A percentile compares a stretch with the other conserved stretches of the same genome.
These are phyloP conservation scores for Chrysolina americana DNA, from an alignment of 2,888 invertebrate species.

Conservation along the genomic window DNA sequence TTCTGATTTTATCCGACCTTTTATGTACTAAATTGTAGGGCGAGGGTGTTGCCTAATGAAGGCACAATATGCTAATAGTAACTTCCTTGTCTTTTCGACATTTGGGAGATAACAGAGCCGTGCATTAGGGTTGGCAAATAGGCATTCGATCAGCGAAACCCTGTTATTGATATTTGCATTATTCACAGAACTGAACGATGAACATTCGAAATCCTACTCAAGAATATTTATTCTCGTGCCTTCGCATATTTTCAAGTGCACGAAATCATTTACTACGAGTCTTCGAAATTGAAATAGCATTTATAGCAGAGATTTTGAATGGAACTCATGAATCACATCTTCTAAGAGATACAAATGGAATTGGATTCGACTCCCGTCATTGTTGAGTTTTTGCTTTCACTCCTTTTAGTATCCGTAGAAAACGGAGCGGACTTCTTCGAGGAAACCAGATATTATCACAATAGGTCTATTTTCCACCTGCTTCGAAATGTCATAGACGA, in stretches of 20 bases:
- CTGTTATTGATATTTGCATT: too few species aligned
- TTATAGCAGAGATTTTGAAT: conserved; percentile 29
- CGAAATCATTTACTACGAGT: background rate
- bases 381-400: conserved; percentile 33
- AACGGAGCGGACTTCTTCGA: conserved; percentile 22
- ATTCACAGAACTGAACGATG: background rate
- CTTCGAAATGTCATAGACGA: conserved; percentile 25
- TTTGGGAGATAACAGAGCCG: conserved; percentile 7
- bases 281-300: conserved; percentile 33
- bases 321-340: conserved; percentile 37
- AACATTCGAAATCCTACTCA: background rate
- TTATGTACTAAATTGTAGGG: conserved; percentile 14
- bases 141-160: background rate
- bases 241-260: background rate
- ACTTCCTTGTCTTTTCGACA: conserved; percentile 21
- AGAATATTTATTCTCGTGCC: background rate
- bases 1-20: conserved; percentile 18
- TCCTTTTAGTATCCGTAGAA: conserved; percentile 21
- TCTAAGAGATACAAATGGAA: conserved; percentile 40
- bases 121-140: background rate
- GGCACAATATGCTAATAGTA: conserved; percentile 21
- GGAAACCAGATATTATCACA: conserved; percentile 30
- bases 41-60: conserved; percentile 18
- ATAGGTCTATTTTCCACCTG: conserved; percentile 22
- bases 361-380: conserved; percentile 38